Percentiles rank a stretch among this genome's conserved stretches.
Conservation (phyloP, 2,888 invertebrate genomes). For the Lacanobia oleracea region DNA sequence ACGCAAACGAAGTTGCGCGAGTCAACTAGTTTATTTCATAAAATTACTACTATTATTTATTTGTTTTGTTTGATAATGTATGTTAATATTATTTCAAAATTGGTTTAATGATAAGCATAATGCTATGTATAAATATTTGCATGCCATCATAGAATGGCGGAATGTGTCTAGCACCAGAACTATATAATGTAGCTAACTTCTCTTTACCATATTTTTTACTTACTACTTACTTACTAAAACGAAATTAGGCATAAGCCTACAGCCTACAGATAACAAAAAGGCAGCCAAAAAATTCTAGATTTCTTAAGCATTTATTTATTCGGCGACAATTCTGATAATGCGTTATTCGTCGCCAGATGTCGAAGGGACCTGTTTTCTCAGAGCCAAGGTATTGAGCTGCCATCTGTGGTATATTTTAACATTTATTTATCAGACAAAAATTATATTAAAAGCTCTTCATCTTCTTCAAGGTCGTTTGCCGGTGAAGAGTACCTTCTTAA, state of each 20-base stretch:
- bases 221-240: too few relatives aligned
- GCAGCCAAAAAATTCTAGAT: slow-evolving; percentile 13
- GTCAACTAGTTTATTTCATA: too few relatives aligned
- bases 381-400: slow-evolving; percentile 31
- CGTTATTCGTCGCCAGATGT: slow-evolving; percentile 32
- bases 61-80: too few relatives aligned
- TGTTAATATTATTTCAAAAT: too few relatives aligned
- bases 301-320: slow-evolving; percentile 31
- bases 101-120: too few relatives aligned
- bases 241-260: not conserved
- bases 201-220: too few relatives aligned
- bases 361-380: slow-evolving; percentile 17
- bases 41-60: too few relatives aligned
- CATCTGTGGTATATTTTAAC: slow-evolving; percentile 46
- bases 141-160: too few relatives aligned
- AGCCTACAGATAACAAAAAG: slow-evolving; percentile 7
- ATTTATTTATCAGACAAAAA: slow-evolving; percentile 26
- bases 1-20: too few relatives aligned
- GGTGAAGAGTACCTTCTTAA: not conserved
- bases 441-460: slow-evolving; percentile 27
- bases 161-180: too few relatives aligned
- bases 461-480: slow-evolving; percentile 2
- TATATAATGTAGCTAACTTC: too few relatives aligned
- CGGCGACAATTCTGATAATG: slow-evolving; percentile 30
- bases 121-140: too few relatives aligned